phyloP scores from a whole-genome alignment of 1,140 invertebrate genomes.

The Heliconius melpomene region DNA sequence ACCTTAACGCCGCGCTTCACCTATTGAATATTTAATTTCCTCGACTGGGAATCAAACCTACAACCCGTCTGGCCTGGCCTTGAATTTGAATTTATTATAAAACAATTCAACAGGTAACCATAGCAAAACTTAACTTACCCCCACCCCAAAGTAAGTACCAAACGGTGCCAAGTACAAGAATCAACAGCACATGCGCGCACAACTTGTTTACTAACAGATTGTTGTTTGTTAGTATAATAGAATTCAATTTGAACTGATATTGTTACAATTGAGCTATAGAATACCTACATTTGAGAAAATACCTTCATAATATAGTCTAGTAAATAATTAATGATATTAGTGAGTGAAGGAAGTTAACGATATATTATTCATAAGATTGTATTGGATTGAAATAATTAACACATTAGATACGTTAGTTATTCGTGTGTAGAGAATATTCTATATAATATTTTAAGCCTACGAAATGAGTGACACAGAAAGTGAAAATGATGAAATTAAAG shows the following conservation, averaged over 20 bases:
- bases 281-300: too few species aligned
- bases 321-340: background rate
- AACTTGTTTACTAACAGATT: background rate
- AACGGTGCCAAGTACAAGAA: background rate
- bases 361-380: background rate
- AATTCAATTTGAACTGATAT: background rate
- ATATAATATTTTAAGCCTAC: background rate
- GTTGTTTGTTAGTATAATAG: background rate
- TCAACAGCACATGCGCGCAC: background rate
- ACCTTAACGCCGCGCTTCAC: too few species aligned
- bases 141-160: background rate
- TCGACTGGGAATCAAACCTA: too few species aligned
- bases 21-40: too few species aligned
- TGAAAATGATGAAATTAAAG: slow-evolving; percentile 39
- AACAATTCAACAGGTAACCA: background rate
- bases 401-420: background rate
- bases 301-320: background rate
- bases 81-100: too few species aligned
- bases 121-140: background rate
- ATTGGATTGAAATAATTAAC: background rate
- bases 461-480: slow-evolving; percentile 54
- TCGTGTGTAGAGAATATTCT: too few species aligned
- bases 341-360: background rate
- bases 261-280: background rate
- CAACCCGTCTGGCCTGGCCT: too few species aligned